These are phyloP conservation scores for Cheilosia urbana DNA, from an alignment of 2,888 invertebrate species.

Conservation along the genomic window DNA sequence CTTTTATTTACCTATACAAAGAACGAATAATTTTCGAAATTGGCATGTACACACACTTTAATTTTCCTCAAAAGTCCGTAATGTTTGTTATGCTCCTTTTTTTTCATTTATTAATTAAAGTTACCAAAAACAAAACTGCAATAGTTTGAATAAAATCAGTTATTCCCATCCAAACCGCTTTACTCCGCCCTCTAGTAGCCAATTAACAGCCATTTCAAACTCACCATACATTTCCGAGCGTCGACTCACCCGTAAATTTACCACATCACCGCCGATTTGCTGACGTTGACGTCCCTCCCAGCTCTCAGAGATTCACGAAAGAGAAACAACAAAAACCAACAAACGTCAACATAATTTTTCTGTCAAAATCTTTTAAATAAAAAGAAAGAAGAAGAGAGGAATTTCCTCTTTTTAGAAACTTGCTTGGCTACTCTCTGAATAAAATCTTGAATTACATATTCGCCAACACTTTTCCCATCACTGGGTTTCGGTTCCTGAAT, in stretches of 20 bases:
- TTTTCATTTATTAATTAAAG: too few species aligned
- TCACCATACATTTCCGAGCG: conserved; percentile 25
- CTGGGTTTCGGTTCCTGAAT: conserved; percentile 47
- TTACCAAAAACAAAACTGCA: too few species aligned
- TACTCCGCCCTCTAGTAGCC: conserved; percentile 34
- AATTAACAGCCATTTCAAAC: not conserved
- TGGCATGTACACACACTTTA: too few species aligned
- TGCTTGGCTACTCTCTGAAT: conserved; percentile 47
- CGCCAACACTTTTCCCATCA: conserved; percentile 31
- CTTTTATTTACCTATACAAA: too few species aligned
- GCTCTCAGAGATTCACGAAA: not conserved
- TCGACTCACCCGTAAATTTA: conserved; percentile 39
- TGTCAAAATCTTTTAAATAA: conserved; percentile 56
- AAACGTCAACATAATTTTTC: conserved; percentile 69
- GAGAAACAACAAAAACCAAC: conserved; percentile 55
- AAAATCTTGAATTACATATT: conserved; percentile 18
- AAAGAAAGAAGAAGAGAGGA: conserved; percentile 40
- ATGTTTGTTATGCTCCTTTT: too few species aligned
- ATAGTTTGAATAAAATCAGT: too few species aligned
- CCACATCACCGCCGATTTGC: conserved; percentile 66
- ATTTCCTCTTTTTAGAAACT: conserved; percentile 36
- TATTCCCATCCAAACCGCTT: not conserved
- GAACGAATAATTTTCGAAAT: too few species aligned
- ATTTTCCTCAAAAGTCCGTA: too few species aligned
- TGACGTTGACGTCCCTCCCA: conserved; percentile 62